Evolutionary conservation across 2,888 invertebrate genomes (phyloP), one percentile per base, ranked within the genome.

Genomic region (Tenthredo distinguenda): DNA sequence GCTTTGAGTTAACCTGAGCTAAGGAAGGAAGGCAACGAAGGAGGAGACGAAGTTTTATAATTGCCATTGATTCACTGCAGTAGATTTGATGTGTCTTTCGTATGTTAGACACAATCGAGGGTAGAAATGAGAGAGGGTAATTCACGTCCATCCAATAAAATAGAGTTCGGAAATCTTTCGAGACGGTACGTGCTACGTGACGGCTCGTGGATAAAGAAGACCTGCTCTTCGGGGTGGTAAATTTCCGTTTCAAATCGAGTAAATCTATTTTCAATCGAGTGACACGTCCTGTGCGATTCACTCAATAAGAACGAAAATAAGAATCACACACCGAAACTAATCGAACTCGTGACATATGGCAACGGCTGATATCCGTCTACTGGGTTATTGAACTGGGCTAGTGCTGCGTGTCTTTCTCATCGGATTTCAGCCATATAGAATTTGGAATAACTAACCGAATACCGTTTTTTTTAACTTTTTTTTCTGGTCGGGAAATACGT

Each of bases 221-320:
- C 47, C 21, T 81, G 62, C 62, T 37, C 81, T 40, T 37, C 37
- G 81, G 34, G 40, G 81, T 65, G 81, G 62, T 58, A 81, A 90
- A 90, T 90, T 91, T 91, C 89, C 90, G 90, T 88, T 89, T 88
- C 88, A 88, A 91, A 91, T 91, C 89, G 89, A 89, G 87, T 87
- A 90, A 92, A 91, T 91, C 90, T 90, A 91, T 91, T 92, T 91
- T 88, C 88, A 85, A 86, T 50, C 68, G 83, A 86, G 84, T 86
- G 87, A 88, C 87, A 86, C 62, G 76, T 26, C 43, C 71, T 74
- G 77, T 68, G 84, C 82, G 86, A 84, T 83, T 83, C 87, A 87
- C 85, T 86, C 87, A 84, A 86, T 86, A 87, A 87, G 84, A 87
- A 86, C 86, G 87, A 85, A 83, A 79, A 86, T 87, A 87, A 87